These are phyloP conservation scores for Eudemis profundana DNA, from an alignment of 2,888 invertebrate genomes.

Conservation along the genomic window DNA sequence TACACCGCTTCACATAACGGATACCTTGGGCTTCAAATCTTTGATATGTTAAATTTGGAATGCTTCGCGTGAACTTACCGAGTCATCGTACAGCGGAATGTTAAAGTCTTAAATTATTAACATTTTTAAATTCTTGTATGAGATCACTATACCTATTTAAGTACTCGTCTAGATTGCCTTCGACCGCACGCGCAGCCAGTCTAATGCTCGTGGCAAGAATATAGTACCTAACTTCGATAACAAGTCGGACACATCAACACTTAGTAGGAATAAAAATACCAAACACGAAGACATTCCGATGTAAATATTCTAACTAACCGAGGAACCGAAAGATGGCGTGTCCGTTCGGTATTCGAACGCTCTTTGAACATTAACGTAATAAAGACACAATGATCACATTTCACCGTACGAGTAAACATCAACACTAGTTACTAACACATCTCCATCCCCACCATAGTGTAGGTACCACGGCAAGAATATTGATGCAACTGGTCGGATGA, in stretches of 20 bases:
- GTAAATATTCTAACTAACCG: constrained; percentile 27
- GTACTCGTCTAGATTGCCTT: constrained; percentile 36
- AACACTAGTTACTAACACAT: constrained; percentile 39
- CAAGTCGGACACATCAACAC: constrained; percentile 23
- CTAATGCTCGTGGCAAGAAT: constrained; percentile 39
- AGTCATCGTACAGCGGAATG: constrained; percentile 33
- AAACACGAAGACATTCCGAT: constrained; percentile 26
- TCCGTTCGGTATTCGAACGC: constrained; percentile 20
- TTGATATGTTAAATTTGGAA: constrained; percentile 42
- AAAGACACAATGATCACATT: constrained; percentile 45
- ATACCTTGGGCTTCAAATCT: constrained; percentile 24
- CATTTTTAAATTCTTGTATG: constrained; percentile 26
- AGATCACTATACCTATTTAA: constrained; percentile 39
- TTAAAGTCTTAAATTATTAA: constrained; percentile 29
- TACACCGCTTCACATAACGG: neutral
- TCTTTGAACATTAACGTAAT: constrained; percentile 40
- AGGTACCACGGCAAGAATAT: constrained; percentile 29
- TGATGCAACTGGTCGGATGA: constrained; percentile 42
- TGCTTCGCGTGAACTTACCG: constrained; percentile 32
- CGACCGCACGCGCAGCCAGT: constrained; percentile 20
- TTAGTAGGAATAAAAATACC: constrained; percentile 29
- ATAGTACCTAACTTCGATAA: constrained; percentile 39
- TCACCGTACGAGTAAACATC: constrained; percentile 40
- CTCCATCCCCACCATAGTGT: constrained; percentile 21
- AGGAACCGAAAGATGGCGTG: constrained; percentile 35